Evolutionary conservation across 2,797 vertebrate genomes (phyloP).

Genomic region (Podargus strigoides): DNA sequence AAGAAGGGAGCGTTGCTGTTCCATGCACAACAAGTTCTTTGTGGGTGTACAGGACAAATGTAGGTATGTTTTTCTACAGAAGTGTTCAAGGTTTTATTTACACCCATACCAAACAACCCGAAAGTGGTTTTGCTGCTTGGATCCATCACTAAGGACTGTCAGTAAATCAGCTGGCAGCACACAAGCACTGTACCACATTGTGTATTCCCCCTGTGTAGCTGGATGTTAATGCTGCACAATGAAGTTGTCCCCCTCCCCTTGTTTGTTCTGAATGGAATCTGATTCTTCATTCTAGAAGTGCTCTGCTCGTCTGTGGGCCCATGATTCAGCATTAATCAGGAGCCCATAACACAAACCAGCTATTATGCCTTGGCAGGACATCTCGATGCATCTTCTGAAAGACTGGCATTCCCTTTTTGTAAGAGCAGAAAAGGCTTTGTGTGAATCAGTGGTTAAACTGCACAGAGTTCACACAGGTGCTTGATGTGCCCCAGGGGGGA

Average conservation of each 20-base stretch:
- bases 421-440: background rate
- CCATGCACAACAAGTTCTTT: background rate
- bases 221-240: background rate
- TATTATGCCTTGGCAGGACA: background rate
- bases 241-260: accelerated
- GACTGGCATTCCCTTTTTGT: background rate
- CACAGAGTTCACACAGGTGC: background rate
- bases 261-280: background rate
- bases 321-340: background rate
- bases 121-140: background rate
- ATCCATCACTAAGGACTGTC: background rate
- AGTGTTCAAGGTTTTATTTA: background rate
- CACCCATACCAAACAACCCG: background rate
- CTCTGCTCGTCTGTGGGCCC: background rate
- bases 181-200: accelerated
- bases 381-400: background rate
- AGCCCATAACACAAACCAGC: background rate
- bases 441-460: background rate
- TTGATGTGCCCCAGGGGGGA: background rate
- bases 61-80: background rate
- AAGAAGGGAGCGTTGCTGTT: background rate
- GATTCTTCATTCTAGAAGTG: background rate
- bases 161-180: background rate
- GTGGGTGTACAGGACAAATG: background rate
- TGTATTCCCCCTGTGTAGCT: background rate